phyloP scores from a whole-genome alignment of 2,797 vertebrate species.

The Menidia menidia region DNA sequence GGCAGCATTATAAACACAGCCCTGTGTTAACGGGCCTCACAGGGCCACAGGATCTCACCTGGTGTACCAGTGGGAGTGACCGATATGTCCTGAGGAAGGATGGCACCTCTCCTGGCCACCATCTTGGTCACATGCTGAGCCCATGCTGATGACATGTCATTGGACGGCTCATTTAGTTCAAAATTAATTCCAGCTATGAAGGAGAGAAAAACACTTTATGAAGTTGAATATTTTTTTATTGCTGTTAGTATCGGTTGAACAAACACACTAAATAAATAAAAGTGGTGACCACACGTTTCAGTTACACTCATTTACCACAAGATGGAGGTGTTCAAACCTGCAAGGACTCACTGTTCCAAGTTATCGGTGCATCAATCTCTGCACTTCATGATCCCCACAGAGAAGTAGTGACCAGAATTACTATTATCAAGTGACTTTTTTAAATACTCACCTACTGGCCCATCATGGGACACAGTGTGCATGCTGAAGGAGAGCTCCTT shows the following conservation, averaged over 20 bases:
- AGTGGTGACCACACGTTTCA: conserved; percentile 14
- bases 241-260: too few relatives aligned
- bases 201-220: conserved; percentile 10
- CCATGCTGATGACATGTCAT: conserved; percentile 96
- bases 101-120: conserved; percentile 96
- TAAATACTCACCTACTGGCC: conserved; percentile 91
- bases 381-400: too few relatives aligned
- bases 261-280: too few relatives aligned
- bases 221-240: too few relatives aligned
- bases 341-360: not conserved
- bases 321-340: conserved; percentile 28
- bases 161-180: conserved; percentile 93
- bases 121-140: conserved; percentile 98
- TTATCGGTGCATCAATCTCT: too few relatives aligned
- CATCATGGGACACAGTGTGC: conserved; percentile 95
- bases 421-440: not conserved
- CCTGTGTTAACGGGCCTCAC: not conserved
- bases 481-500: conserved; percentile 97
- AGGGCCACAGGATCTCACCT: conserved; percentile 76
- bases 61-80: conserved; percentile 93
- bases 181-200: conserved; percentile 92
- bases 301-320: conserved; percentile 42
- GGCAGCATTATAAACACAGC: not conserved
- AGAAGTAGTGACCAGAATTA: not conserved
- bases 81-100: conserved; percentile 96